Evolutionary conservation across 2,797 vertebrate species (phyloP).

Genomic region (Mycteria americana): DNA sequence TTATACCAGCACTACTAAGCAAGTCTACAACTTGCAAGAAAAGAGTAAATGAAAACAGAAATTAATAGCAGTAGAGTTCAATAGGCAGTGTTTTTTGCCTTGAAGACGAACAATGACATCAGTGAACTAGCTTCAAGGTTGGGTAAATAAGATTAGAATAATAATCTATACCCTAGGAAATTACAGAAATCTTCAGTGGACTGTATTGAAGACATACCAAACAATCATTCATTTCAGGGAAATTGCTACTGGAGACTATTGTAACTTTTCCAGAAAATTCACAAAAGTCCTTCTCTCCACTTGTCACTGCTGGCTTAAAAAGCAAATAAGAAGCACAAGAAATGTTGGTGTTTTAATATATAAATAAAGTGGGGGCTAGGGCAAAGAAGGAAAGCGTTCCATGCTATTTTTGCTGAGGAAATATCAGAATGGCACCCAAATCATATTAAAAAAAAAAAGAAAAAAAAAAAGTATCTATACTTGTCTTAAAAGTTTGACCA

Average conservation of each 20-base stretch:
- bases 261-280: not conserved
- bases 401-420: not conserved
- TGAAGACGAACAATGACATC: not conserved
- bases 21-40: not conserved
- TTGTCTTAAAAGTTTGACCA: not conserved
- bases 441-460: not conserved
- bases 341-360: not conserved
- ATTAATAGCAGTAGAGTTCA: not conserved
- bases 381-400: not conserved
- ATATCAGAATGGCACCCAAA: not conserved
- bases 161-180: not conserved
- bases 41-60: not conserved
- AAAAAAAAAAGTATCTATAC: not conserved
- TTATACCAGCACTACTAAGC: not conserved
- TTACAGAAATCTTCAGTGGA: not conserved
- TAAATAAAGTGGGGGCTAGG: not conserved
- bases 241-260: not conserved
- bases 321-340: not conserved
- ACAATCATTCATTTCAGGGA: not conserved
- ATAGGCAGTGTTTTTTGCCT: not conserved
- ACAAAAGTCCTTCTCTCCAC: not conserved
- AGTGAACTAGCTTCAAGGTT: not conserved
- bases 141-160: not conserved
- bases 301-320: not conserved
- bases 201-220: not conserved